Conservation (phyloP, 2,113 vertebrate genomes). For the Eptatretus burgeri region DNA sequence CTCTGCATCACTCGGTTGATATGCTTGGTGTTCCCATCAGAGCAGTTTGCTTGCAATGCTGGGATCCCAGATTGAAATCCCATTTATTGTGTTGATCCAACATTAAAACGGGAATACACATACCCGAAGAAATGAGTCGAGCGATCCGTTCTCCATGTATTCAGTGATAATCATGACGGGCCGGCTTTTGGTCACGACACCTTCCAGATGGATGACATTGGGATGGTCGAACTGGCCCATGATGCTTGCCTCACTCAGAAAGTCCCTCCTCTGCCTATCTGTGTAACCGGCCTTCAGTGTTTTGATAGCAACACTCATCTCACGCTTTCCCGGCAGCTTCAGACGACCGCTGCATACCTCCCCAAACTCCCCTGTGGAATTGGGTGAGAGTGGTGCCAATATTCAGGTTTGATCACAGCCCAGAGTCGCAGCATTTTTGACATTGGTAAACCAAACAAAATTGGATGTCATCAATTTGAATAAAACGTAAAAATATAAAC, state of each 20-base stretch:
- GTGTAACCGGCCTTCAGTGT: constrained; percentile 79
- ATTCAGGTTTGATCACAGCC: too few relatives aligned
- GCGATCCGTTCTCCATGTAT: constrained; percentile 91
- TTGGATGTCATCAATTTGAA: too few relatives aligned
- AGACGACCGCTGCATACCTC: constrained; percentile 91
- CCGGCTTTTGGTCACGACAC: constrained; percentile 83
- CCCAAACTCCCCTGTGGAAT: constrained; percentile 57
- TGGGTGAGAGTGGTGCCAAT: constrained; percentile 1
- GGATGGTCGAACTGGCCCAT: constrained; percentile 98
- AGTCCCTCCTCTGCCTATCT: constrained; percentile 77
- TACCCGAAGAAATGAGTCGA: constrained; percentile 89
- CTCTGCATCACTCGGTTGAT: too few relatives aligned
- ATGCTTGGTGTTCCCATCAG: too few relatives aligned
- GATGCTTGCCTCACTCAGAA: constrained; percentile 83
- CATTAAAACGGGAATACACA: constrained; percentile 11
- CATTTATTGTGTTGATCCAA: not conserved
- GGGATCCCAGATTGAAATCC: too few relatives aligned
- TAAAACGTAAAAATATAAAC: too few relatives aligned
- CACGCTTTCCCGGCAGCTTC: constrained; percentile 69
- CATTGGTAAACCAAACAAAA: too few relatives aligned
- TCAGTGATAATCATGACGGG: constrained; percentile 96
- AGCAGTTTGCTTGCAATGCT: too few relatives aligned
- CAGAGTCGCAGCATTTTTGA: too few relatives aligned
- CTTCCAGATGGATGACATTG: constrained; percentile 82
- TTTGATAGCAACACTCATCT: constrained; percentile 91